Evolutionary conservation across 2,113 vertebrate species (phyloP), one percentile per base, ranked within the genome.

Genomic region (Argyrosomus japonicus): DNA sequence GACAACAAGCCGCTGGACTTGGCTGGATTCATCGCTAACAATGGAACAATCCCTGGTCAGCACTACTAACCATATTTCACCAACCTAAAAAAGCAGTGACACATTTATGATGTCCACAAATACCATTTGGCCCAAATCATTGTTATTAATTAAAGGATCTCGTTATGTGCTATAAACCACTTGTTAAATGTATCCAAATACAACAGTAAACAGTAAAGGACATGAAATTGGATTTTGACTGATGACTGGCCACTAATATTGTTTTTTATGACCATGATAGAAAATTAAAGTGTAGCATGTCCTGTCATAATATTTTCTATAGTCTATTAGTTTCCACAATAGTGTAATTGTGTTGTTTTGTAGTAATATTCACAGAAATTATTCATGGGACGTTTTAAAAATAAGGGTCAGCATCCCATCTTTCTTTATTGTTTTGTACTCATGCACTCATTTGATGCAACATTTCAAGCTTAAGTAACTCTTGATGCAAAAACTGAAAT

Each of bases 21-120:
- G 94, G 98, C 97, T 4, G 96, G 96, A 84, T 99, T 97, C 71
- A 98, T 99, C 0, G 98, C 98, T 29, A 99, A 99, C 94, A 99
- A 99, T 0, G 97, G 97, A 84, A 99, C 98, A 0, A 17, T 94
- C 57, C 94, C 97, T 85, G 98, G 98, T 99, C 76, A 93, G 92
- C 51, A 23, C 15, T 53, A 3, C 14, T n/a, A 74, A 70, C 11
- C 13, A 23, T 32, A 13, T 54, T 40, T 64, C 1, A 40, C 7
- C 1, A 57, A 2, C 51, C 18, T 11, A 25, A 51, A 51, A 79
- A 51, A n/a, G 17, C 56, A n/a, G 43, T 25, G 19, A 19, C 7
- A 64, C 21, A 65, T 71, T 60, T 48, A 56, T 8, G 5, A 58
- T 14, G 6, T 47, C 56, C 36, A 67, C 64, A 50, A 48, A 47